These are phyloP conservation scores for Nannoperca australis DNA, from an alignment of 2,797 vertebrate genomes.

Conservation along the genomic window DNA sequence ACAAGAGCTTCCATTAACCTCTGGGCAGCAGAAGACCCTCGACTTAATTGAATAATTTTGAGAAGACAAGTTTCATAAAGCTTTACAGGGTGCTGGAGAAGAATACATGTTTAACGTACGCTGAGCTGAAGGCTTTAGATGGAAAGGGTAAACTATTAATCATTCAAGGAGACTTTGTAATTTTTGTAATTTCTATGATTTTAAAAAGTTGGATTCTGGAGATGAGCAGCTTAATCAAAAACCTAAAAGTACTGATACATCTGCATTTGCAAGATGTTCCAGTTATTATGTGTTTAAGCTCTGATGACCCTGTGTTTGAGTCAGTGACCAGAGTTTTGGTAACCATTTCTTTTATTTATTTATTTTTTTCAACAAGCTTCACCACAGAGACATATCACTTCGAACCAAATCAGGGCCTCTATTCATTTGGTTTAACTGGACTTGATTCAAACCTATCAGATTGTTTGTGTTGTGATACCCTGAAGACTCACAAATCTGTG, in stretches of 20 bases:
- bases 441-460: background rate
- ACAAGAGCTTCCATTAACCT: slow-evolving; percentile 53
- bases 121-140: background rate
- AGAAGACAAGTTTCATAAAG: slow-evolving; percentile 39
- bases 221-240: background rate
- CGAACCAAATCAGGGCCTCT: background rate
- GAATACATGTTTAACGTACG: slow-evolving; percentile 2
- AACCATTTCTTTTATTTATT: background rate
- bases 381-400: too few species aligned
- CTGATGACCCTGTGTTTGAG: background rate
- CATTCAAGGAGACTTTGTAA: background rate
- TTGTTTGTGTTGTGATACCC: background rate
- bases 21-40: slow-evolving; percentile 22
- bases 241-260: background rate
- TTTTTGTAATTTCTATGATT: background rate
- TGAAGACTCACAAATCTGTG: background rate
- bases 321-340: background rate
- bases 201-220: background rate
- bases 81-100: slow-evolving; percentile 11
- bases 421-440: background rate
- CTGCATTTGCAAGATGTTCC: background rate
- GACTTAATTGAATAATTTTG: slow-evolving; percentile 35
- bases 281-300: background rate
- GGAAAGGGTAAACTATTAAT: slow-evolving; percentile 6
- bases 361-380: background rate